These are phyloP conservation scores for Araneus ventricosus DNA, from an alignment of 1,140 invertebrate genomes.

Conservation along the genomic window DNA sequence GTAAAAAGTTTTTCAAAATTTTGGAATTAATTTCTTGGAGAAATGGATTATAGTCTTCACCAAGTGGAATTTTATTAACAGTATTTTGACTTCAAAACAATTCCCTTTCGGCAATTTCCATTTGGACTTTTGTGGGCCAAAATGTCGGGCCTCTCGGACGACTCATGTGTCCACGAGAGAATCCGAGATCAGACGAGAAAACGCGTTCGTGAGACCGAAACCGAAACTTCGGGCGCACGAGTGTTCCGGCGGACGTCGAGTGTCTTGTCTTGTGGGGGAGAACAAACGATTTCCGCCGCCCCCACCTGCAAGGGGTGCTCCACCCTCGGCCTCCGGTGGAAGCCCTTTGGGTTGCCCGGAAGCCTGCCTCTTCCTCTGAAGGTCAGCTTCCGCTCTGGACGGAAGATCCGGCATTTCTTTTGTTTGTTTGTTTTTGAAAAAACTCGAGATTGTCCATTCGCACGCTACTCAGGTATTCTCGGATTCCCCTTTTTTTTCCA, in stretches of 20 bases:
- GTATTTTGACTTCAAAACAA: no score
- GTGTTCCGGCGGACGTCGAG: conserved; percentile 15
- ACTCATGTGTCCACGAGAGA: no score
- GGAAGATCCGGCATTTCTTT: neutral
- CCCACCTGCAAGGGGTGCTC: neutral
- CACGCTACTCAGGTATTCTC: no score
- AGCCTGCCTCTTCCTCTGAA: neutral
- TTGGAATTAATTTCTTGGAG: no score
- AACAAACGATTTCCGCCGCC: conserved; percentile 25
- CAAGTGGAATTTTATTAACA: neutral
- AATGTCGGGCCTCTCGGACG: neutral
- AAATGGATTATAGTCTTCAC: no score
- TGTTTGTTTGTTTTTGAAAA: neutral
- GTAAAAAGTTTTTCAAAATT: no score
- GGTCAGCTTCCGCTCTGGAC: conserved; percentile 12
- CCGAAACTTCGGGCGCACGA: neutral
- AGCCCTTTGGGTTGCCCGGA: conserved; percentile 7
- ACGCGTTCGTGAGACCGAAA: neutral
- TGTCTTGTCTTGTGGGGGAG: conserved; percentile 26
- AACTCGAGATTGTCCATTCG: neutral
- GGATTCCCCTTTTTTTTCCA: no score
- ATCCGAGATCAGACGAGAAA: neutral
- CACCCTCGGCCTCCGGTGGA: conserved; percentile 12
- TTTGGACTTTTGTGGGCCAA: no score
- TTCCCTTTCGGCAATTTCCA: no score